Evolutionary conservation across 2,797 vertebrate species (phyloP), one percentile per base, ranked within the genome.

Genomic region (Carduelis carduelis): DNA sequence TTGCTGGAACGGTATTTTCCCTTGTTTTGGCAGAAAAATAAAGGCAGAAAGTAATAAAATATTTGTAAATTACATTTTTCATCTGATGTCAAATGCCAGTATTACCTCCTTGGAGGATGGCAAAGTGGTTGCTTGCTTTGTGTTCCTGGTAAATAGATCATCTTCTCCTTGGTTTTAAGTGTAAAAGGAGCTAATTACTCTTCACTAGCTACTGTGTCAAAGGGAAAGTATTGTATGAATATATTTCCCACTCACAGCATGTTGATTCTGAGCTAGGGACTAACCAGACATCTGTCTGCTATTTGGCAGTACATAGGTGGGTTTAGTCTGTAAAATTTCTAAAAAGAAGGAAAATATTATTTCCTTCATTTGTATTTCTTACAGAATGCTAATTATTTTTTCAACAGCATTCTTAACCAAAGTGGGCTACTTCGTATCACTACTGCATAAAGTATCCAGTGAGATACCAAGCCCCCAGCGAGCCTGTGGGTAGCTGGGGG

Each of bases 41-140:
- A 91, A 94, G 89, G 90, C 61, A 93, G 72, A 86, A 61, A 80
- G 52, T 22, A 78, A 75, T 57, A 80, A 95, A 94, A 53, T 82
- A 80, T 76, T 93, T 83, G 37, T 75, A 93, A 94, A 55, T 81
- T 46, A 52, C 47, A 41, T 94, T 91, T 96, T 78, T 89, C 34
- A 91, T 66, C 80, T n/a, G 61, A 95, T 90, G 76, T 91, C 82
- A 96, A 94, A 94, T 52, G 80, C 59, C 75, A 89, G 49, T 53
- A 69, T 83, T 94, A 39, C 57, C 89, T 84, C 37, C 78, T 86
- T 64, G 75, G 89, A 83, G 46, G 69, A 83, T 61, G 47, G 28
- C 9, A 55, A 10, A 59, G 53, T 17, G 52, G 32, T 66, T 63
- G 35, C 57, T 75, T 82, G 52, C 37, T 70, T 91, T 96, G 70